phyloP scores from a whole-genome alignment of 1,140 invertebrate genomes.

The Agrilus planipennis region DNA sequence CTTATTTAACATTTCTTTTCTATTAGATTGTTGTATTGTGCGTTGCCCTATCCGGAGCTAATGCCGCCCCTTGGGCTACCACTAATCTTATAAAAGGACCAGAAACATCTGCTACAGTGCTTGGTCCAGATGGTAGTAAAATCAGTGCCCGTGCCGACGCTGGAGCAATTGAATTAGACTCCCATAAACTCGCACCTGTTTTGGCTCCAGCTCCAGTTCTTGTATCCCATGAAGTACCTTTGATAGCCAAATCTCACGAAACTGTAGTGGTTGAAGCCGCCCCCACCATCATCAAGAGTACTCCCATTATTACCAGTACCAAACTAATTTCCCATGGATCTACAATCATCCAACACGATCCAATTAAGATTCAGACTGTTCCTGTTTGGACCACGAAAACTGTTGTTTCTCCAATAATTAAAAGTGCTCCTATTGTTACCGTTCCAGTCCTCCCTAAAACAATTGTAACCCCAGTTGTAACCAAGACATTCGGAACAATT shows the following conservation, averaged over 20 bases:
- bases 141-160: constrained; percentile 4
- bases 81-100: constrained; percentile 7
- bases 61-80: background rate
- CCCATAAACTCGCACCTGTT: constrained; percentile 4
- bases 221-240: too few relatives aligned
- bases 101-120: background rate
- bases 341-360: background rate
- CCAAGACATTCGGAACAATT: too few relatives aligned
- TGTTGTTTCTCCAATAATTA: too few relatives aligned
- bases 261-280: too few relatives aligned
- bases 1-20: too few relatives aligned
- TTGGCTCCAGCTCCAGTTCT: constrained; percentile 8
- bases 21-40: constrained; percentile 5
- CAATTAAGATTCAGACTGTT: background rate
- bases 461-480: background rate
- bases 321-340: too few relatives aligned
- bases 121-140: constrained; percentile 9
- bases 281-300: too few relatives aligned
- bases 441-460: background rate
- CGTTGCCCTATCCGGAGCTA: background rate
- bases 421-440: too few relatives aligned
- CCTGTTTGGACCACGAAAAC: too few relatives aligned
- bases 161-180: constrained; percentile 5
- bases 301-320: too few relatives aligned
- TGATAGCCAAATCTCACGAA: too few relatives aligned